Evolutionary conservation across 2,888 invertebrate species (phyloP).

Genomic region (Cantharis nigra): DNA sequence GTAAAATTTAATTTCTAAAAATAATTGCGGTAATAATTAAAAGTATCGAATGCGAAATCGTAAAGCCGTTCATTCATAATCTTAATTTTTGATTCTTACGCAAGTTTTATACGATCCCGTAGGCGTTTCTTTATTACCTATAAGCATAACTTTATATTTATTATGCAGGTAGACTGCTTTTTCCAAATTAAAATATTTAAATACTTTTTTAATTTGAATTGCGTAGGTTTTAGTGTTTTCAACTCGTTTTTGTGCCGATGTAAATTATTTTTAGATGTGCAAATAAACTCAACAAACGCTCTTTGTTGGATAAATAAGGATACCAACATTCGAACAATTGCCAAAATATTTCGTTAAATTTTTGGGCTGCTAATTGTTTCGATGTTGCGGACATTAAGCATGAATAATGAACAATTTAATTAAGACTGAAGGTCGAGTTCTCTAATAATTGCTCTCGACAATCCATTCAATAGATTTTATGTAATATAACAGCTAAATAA

Average conservation of each 20-base stretch:
- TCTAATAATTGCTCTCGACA: background rate
- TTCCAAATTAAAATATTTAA: constrained; percentile 20
- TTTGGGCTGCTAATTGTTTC: background rate
- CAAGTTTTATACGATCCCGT: background rate
- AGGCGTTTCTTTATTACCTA: constrained; percentile 17
- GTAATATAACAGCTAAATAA: background rate
- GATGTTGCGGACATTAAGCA: background rate
- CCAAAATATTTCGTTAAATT: background rate
- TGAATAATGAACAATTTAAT: background rate
- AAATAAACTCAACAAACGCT: background rate
- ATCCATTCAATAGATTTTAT: background rate
- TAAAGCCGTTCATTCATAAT: constrained; percentile 1
- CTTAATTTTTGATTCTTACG: constrained; percentile 1
- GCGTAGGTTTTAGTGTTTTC: constrained; percentile 5
- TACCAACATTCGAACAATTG: background rate
- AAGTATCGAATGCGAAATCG: background rate
- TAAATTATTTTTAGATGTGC: background rate
- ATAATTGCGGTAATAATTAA: background rate
- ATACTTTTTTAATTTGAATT: background rate
- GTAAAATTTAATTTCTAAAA: background rate
- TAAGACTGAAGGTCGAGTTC: background rate
- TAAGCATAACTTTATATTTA: constrained; percentile 19
- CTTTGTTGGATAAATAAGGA: background rate
- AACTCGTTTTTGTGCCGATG: background rate
- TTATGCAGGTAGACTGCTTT: constrained; percentile 17